Conservation (phyloP, 2,888 invertebrate species). For the Melieria crassipennis region DNA sequence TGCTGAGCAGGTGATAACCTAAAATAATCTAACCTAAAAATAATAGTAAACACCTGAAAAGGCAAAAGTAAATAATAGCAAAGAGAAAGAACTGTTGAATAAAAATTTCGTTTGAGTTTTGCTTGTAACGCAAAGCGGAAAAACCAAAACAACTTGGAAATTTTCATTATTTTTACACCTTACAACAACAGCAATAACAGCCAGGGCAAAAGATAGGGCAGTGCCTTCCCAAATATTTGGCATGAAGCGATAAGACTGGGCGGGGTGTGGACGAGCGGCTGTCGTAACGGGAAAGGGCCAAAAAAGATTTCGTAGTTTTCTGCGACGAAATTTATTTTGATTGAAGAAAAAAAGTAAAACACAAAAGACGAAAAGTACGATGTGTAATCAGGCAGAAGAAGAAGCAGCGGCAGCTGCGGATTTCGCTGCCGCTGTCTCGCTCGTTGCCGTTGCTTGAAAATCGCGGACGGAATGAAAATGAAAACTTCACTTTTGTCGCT, state of each 20-base stretch:
- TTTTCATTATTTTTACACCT: conserved; percentile 14
- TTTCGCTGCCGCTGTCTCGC: conserved; percentile 2
- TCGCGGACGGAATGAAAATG: conserved; percentile 28
- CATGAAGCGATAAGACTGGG: neutral
- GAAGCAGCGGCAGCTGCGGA: neutral
- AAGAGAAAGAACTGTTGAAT: conserved; percentile 27
- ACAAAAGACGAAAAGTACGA: conserved; percentile 10
- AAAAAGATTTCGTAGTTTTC: conserved; percentile 1
- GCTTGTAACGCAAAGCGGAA: conserved; percentile 14
- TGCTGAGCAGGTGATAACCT: too few species aligned
- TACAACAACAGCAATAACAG: neutral
- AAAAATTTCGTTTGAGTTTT: conserved; percentile 24
- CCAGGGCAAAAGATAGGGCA: neutral
- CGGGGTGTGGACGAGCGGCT: too few species aligned
- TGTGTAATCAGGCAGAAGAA: neutral
- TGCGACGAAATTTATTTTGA: too few species aligned
- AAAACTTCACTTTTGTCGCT: conserved; percentile 25
- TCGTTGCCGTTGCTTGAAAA: conserved; percentile 11
- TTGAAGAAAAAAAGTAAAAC: conserved; percentile 2
- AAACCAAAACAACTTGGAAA: conserved; percentile 15
- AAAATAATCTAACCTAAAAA: too few species aligned
- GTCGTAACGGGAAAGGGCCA: conserved; percentile 10
- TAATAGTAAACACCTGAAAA: too few species aligned
- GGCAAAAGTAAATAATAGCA: neutral
- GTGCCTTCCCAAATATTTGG: neutral